Percentiles rank a stretch among this genome's conserved stretches.
Evolutionary conservation across 1,140 invertebrate genomes (phyloP).

Genomic region (Harpegnathos saltator): DNA sequence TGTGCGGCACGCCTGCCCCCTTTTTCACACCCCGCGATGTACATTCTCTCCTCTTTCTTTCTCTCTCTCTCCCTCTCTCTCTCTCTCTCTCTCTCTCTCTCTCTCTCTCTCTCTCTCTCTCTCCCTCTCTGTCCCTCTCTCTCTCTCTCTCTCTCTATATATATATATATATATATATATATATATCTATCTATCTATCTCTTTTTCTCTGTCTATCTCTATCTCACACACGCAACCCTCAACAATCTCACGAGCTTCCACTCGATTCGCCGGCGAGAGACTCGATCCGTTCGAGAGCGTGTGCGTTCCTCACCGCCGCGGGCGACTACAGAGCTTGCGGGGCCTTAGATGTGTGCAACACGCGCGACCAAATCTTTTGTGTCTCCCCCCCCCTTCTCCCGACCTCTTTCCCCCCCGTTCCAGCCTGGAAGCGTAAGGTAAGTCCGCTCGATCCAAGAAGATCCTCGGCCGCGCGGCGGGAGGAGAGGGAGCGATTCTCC

Average conservation of each 20-base stretch:
- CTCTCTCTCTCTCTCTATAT: no score
- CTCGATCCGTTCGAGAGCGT: constrained; percentile 1
- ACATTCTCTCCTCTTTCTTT: no score
- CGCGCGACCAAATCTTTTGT: constrained; percentile 38
- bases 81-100: no score
- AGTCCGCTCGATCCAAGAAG: constrained; percentile 60
- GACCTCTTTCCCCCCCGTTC: constrained; percentile 38
- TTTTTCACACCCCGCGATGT: background rate
- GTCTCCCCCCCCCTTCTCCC: constrained; percentile 1
- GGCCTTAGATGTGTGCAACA: constrained; percentile 31
- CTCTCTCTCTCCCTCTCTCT: no score
- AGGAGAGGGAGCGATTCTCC: constrained; percentile 7
- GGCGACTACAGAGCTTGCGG: constrained; percentile 61
- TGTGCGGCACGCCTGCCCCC: constrained; percentile 10
- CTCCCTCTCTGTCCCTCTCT: no score
- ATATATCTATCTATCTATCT: no score
- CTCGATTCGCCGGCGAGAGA: constrained; percentile 7
- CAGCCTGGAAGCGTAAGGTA: constrained; percentile 61
- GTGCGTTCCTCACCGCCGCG: constrained; percentile 29
- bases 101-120: no score
- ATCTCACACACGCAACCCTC: background rate
- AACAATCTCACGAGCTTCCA: constrained; percentile 1
- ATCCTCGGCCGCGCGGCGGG: constrained; percentile 38
- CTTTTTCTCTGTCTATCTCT: no score
- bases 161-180: no score